Percentiles rank a stretch among this genome's conserved stretches.
phyloP scores from a whole-genome alignment of 1,140 invertebrate genomes.

The Holcopasites calliopsidis region DNA sequence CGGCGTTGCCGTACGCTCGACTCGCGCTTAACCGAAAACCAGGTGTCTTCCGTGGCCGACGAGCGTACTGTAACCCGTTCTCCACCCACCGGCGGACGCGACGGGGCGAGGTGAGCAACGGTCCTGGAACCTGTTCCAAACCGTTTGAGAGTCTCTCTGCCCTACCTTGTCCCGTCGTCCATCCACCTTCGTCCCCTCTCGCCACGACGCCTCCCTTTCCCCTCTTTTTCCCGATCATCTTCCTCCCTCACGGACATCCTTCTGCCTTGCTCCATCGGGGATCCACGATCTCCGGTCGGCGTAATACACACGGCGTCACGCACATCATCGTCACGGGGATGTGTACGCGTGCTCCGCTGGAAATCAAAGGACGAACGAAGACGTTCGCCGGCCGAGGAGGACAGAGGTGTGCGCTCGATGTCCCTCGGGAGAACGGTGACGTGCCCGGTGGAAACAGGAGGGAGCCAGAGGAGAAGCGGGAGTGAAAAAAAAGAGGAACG shows the following conservation, averaged over 20 bases:
- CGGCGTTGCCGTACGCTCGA: conserved; percentile 67
- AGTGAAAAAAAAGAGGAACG: conserved; percentile 9
- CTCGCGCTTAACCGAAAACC: conserved; percentile 67
- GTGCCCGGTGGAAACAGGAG: conserved; percentile 22
- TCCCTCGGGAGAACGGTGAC: conserved; percentile 33
- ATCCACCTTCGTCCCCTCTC: conserved; percentile 47
- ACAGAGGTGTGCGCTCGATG: conserved; percentile 30
- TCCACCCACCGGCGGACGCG: conserved; percentile 70
- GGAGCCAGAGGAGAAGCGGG: background rate
- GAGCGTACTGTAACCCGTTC: conserved; percentile 69
- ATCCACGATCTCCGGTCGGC: conserved; percentile 63
- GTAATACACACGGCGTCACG: conserved; percentile 74
- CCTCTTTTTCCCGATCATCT: conserved; percentile 20
- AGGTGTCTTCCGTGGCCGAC: conserved; percentile 70
- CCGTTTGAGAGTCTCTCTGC: conserved; percentile 71
- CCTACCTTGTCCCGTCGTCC: conserved; percentile 58
- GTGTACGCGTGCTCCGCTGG: conserved; percentile 60
- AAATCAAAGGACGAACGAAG: conserved; percentile 13
- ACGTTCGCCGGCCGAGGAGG: conserved; percentile 21
- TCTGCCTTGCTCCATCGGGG: background rate
- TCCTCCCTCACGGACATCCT: background rate
- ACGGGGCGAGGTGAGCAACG: conserved; percentile 66
- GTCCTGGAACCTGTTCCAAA: conserved; percentile 71
- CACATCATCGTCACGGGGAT: conserved; percentile 70
- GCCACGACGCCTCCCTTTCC: conserved; percentile 35